A percentile compares a stretch with the other conserved stretches of the same genome.
These are phyloP conservation scores for Gastracanthus pulcherrimus DNA, from an alignment of 2,888 invertebrate genomes.

Conservation along the genomic window DNA sequence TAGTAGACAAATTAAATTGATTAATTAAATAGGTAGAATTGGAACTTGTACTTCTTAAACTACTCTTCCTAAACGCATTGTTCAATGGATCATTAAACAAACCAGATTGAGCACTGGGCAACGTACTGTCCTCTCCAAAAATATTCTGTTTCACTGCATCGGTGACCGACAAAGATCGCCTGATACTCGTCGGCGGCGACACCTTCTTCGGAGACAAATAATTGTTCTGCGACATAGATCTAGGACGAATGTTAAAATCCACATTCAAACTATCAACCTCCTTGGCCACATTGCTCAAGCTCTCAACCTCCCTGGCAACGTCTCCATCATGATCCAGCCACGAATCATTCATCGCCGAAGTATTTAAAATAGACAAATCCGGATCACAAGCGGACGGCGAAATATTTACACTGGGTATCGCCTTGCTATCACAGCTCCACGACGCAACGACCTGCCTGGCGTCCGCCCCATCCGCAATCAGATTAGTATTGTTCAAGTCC, in stretches of 20 bases:
- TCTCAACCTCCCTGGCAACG: no score
- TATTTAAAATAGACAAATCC: constrained; percentile 68
- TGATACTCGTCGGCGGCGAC: neutral
- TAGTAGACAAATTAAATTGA: constrained; percentile 35
- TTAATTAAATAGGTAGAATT: constrained; percentile 35
- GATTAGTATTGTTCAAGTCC: constrained; percentile 54
- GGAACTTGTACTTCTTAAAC: constrained; percentile 15
- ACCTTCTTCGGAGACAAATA: constrained; percentile 54
- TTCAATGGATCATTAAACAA: constrained; percentile 64
- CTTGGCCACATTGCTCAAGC: constrained; percentile 7
- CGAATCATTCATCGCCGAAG: constrained; percentile 70
- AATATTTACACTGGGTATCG: constrained; percentile 24
- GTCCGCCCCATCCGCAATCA: constrained; percentile 40
- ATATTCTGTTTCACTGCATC: constrained; percentile 27
- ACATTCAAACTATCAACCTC: constrained; percentile 50
- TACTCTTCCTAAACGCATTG: constrained; percentile 62
- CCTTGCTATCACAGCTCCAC: constrained; percentile 41
- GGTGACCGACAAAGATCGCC: constrained; percentile 49
- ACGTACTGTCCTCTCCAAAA: constrained; percentile 8
- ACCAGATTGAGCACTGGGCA: constrained; percentile 28
- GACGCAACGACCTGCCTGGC: neutral
- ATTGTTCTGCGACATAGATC: constrained; percentile 66
- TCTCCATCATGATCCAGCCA: constrained; percentile 57
- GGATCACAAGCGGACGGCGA: neutral
- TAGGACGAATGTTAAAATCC: constrained; percentile 28